These are phyloP conservation scores for Caenorhabditis sp. DNA, from an alignment of 2,888 invertebrate species.

Conservation along the genomic window DNA sequence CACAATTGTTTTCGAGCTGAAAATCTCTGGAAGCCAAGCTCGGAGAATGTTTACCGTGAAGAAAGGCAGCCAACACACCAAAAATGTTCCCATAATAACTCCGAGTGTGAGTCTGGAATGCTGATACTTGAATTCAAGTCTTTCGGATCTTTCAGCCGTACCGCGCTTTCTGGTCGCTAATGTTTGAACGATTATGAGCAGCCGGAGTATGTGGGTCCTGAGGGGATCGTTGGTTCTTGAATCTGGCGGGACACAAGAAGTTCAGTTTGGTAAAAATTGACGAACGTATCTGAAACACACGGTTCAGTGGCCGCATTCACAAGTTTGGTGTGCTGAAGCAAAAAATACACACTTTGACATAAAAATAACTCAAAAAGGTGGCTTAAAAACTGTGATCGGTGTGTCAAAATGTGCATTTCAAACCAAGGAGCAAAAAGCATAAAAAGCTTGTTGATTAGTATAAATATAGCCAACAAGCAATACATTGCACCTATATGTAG, in stretches of 20 bases:
- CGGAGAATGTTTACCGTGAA: conserved; percentile 98
- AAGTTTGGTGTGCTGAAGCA: conserved; percentile 31
- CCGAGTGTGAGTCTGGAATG: conserved; percentile 79
- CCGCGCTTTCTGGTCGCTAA: conserved; percentile 81
- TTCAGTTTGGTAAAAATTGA: conserved; percentile 62
- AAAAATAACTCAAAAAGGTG: conserved; percentile 16
- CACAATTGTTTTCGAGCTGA: conserved; percentile 65
- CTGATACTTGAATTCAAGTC: neutral
- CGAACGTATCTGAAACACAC: conserved; percentile 59
- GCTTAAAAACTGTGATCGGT: conserved; percentile 6
- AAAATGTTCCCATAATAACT: conserved; percentile 85
- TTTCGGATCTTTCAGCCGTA: conserved; percentile 35
- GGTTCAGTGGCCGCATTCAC: neutral
- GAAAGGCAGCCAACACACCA: conserved; percentile 98
- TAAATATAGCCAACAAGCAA: conserved; percentile 58
- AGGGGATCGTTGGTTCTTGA: conserved; percentile 52
- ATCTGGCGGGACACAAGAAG: conserved; percentile 62
- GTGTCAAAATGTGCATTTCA: conserved; percentile 52
- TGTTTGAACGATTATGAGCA: conserved; percentile 58
- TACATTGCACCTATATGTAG: conserved; percentile 33
- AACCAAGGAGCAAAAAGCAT: conserved; percentile 58
- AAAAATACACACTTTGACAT: conserved; percentile 61
- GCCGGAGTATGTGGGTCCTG: conserved; percentile 58
- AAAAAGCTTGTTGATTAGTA: conserved; percentile 57
- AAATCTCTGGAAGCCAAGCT: conserved; percentile 72